Conservation (phyloP, 2,113 vertebrate species). For the Sminthopsis crassicaudata region DNA sequence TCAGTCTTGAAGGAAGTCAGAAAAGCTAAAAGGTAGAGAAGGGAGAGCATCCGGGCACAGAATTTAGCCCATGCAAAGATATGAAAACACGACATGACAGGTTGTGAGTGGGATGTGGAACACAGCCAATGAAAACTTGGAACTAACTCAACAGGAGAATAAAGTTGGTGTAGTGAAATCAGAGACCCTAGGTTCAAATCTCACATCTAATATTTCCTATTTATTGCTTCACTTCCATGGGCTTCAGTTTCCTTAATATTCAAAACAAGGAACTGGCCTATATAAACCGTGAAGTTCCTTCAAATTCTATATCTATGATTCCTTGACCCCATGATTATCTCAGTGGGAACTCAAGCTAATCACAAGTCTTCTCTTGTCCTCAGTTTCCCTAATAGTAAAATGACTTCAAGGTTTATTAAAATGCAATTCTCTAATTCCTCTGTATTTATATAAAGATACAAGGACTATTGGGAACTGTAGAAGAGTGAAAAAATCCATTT, state of each 20-base stretch:
- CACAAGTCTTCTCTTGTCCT: background rate
- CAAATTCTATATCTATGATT: background rate
- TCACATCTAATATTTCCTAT: background rate
- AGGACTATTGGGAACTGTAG: background rate
- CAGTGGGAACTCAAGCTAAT: background rate
- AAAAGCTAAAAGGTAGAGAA: background rate
- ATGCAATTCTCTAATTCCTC: background rate
- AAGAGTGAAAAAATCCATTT: background rate
- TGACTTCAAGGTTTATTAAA: background rate
- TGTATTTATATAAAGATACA: background rate
- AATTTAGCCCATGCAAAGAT: background rate
- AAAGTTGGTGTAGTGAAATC: background rate
- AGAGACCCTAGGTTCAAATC: background rate
- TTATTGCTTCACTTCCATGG: background rate
- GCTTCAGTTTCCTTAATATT: background rate
- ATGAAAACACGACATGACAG: background rate
- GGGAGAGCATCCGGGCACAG: background rate
- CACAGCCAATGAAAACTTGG: background rate
- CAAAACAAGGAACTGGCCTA: background rate
- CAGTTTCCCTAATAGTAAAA: background rate
- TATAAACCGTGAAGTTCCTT: background rate
- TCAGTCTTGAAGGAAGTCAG: background rate
- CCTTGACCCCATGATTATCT: background rate
- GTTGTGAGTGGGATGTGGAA: background rate
- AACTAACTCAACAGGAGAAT: background rate